Conservation (phyloP, 1,140 invertebrate species). For the Eurytemora carolleeae region DNA sequence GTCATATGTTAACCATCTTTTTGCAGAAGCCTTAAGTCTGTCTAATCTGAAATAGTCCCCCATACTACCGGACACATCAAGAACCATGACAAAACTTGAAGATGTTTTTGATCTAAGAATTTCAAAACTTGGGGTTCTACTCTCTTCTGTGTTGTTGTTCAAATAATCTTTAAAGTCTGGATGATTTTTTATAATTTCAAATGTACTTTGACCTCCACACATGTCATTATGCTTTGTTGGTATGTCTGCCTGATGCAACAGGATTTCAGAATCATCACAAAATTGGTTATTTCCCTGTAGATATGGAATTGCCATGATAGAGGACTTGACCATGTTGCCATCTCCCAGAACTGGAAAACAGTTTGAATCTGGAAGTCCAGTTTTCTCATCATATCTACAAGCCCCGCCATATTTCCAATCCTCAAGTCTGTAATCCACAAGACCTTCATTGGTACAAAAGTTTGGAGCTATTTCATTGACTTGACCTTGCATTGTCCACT, state of each 20-base stretch:
- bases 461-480: slow-evolving; percentile 13
- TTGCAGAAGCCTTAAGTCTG: slow-evolving; percentile 8
- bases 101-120: neutral
- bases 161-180: slow-evolving; percentile 19
- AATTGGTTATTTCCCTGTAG: slow-evolving; percentile 17
- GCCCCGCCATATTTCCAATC: neutral
- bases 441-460: slow-evolving; percentile 14
- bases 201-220: slow-evolving; percentile 20
- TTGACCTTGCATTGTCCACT: slow-evolving; percentile 11
- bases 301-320: slow-evolving; percentile 6
- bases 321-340: neutral
- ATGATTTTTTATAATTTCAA: slow-evolving; percentile 20
- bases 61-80: slow-evolving; percentile 4
- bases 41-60: neutral
- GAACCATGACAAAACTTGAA: neutral
- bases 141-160: neutral
- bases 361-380: neutral
- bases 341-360: neutral
- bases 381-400: neutral
- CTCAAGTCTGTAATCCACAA: slow-evolving; percentile 12
- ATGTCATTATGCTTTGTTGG: slow-evolving; percentile 25
- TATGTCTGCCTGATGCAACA: slow-evolving; percentile 22
- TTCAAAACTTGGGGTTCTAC: neutral
- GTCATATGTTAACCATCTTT: slow-evolving; percentile 14
- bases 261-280: slow-evolving; percentile 16